These are phyloP conservation scores for Percopsis omiscomaycus DNA, from an alignment of 2,797 vertebrate genomes.

Conservation along the genomic window DNA sequence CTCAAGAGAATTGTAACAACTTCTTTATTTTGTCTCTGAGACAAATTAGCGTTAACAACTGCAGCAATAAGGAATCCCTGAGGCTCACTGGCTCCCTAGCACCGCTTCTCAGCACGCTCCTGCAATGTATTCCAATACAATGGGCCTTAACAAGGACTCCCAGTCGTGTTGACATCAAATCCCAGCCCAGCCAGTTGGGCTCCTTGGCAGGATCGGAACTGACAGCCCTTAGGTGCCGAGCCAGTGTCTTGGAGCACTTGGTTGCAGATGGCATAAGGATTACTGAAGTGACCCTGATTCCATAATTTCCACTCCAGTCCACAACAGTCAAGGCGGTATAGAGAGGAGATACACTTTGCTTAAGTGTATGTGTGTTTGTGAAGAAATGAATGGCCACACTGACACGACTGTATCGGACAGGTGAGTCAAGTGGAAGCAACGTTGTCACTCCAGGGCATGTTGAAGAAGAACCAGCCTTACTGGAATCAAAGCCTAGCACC, in stretches of 20 bases:
- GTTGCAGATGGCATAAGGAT: constrained; percentile 40
- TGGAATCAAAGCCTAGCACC: constrained; percentile 38
- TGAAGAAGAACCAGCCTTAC: constrained; percentile 18
- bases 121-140: constrained; percentile 16
- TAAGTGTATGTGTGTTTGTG: constrained; percentile 12
- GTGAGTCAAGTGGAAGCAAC: constrained; percentile 58
- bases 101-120: no score
- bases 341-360: constrained; percentile 9
- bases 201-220: constrained; percentile 43
- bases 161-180: constrained; percentile 1
- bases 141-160: constrained; percentile 34
- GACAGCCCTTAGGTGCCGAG: constrained; percentile 34
- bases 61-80: no score
- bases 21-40: no score
- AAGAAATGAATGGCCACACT: constrained; percentile 30
- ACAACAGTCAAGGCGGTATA: constrained; percentile 24
- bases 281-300: constrained; percentile 55
- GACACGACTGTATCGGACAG: constrained; percentile 51
- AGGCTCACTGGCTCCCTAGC: neutral
- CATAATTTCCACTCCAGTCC: constrained; percentile 43
- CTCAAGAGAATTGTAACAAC: no score
- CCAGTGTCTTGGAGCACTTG: constrained; percentile 31
- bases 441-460: constrained; percentile 33
- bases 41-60: no score
- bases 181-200: constrained; percentile 26